A percentile compares a stretch with the other conserved stretches of the same genome.
Conservation (phyloP, 1,140 invertebrate genomes). For the Drosophila pallidifrons region DNA sequence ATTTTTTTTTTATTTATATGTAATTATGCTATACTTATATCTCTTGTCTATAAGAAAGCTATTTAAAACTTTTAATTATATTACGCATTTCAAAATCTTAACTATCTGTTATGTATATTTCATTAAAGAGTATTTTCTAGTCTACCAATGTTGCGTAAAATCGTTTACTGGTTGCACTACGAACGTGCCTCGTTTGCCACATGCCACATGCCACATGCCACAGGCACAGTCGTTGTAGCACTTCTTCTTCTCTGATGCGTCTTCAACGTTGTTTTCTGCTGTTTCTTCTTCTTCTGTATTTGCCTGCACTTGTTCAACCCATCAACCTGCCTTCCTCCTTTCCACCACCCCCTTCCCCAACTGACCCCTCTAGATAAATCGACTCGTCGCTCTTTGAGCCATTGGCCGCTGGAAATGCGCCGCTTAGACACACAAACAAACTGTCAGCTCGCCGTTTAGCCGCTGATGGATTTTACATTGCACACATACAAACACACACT, state of each 20-base stretch:
- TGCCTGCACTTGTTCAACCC: constrained; percentile 35
- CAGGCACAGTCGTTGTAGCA: constrained; percentile 27
- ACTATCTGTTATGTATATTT: no score
- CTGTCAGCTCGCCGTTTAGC: constrained; percentile 72
- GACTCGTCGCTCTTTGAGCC: background rate
- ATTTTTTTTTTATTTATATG: no score
- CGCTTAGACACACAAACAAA: constrained; percentile 74
- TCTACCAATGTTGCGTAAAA: background rate
- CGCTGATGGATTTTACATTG: constrained; percentile 78
- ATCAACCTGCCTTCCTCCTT: background rate
- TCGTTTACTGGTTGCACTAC: background rate
- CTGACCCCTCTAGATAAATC: background rate
- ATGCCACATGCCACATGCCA: constrained; percentile 66
- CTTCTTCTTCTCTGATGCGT: background rate
- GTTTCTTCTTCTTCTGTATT: constrained; percentile 19
- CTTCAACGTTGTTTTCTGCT: no score
- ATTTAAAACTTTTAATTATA: no score
- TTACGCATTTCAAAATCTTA: background rate
- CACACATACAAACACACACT: constrained; percentile 40
- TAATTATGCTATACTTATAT: no score
- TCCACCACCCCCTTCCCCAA: background rate
- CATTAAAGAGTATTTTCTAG: constrained; percentile 6
- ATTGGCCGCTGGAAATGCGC: constrained; percentile 14
- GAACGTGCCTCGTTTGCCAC: constrained; percentile 43
- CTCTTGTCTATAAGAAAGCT: no score